phyloP scores from a whole-genome alignment of 2,797 vertebrate species.

The Peromyscus aztecus region DNA sequence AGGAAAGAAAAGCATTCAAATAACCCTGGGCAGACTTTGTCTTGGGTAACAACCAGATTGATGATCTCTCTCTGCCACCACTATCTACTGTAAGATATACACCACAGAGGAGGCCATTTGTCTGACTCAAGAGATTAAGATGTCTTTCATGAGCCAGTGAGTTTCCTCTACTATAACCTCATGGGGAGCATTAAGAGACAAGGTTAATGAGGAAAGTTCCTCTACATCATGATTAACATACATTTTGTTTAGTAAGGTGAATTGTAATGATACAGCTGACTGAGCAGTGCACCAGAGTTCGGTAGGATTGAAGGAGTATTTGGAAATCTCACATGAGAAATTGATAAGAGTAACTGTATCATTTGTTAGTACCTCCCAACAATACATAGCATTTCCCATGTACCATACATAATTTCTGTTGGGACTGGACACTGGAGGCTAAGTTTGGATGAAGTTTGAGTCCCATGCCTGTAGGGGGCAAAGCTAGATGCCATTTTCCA shows the following conservation, averaged over 20 bases:
- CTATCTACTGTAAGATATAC: neutral
- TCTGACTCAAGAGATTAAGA: neutral
- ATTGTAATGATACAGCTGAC: neutral
- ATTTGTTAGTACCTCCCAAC: neutral
- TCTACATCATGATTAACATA: neutral
- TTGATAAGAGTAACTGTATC: neutral
- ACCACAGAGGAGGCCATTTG: neutral
- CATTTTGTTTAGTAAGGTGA: neutral
- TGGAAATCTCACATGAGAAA: neutral
- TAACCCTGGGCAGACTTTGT: neutral
- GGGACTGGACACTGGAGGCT: neutral
- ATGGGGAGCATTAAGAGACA: neutral
- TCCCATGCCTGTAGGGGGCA: neutral
- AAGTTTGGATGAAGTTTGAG: neutral
- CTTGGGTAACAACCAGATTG: neutral
- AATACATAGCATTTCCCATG: neutral
- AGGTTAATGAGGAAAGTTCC: neutral
- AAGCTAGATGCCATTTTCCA: neutral
- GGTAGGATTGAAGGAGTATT: neutral
- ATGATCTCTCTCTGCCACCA: no score
- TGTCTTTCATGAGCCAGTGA: neutral
- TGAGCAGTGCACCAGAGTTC: neutral
- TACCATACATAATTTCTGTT: no score
- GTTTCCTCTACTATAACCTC: neutral
- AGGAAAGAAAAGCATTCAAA: neutral